Evolutionary conservation across 2,888 invertebrate genomes (phyloP), one percentile per base, ranked within the genome.

Genomic region (Drosophila siamana): DNA sequence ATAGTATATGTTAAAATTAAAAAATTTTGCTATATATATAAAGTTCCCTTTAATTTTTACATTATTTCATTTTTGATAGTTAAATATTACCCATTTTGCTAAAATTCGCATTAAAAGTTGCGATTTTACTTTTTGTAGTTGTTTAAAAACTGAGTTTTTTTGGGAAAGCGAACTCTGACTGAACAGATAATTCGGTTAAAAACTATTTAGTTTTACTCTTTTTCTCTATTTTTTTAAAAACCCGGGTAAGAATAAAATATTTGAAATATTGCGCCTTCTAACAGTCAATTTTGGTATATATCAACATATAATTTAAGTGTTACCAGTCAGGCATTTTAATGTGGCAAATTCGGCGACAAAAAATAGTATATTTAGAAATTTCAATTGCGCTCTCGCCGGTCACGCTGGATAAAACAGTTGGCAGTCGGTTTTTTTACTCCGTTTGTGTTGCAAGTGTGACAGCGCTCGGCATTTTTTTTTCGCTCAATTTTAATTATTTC

Each of bases 351-450:
- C 15, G 2, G 13, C 2, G 8, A 11, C 36, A 15, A 6, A 36
- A 36, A 36, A 13, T 13, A 36, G 33, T 36, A 36, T 36, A 36
- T 38, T 13, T 15, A 13, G 7, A 38, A 38, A 13, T n/a, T 33
- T n/a, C 4, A 33, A 33, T 33, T 33, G n/a, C 33, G n/a, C 5
- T n/a, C 13, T 13, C 36, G 3, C 13, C 36, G 36, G 36, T 38
- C 36, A 38, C 36, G 36, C 36, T 38, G 36, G 6, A 15, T 13
- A 9, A 13, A 38, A 43, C 63, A 64, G 54, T 28, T 28, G 56
- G 4, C 63, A 76, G 74, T 74, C 63, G 63, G 48, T 72, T 60
- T 71, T 36, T 57, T 48, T 28, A 57, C 56, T 76, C 72, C 72
- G 72, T 63, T 38, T 7, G 38, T 6, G 38, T 4, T 40, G 63